A percentile compares a stretch with the other conserved stretches of the same genome.
phyloP scores from a whole-genome alignment of 2,113 vertebrate genomes.

The Lepus europaeus region DNA sequence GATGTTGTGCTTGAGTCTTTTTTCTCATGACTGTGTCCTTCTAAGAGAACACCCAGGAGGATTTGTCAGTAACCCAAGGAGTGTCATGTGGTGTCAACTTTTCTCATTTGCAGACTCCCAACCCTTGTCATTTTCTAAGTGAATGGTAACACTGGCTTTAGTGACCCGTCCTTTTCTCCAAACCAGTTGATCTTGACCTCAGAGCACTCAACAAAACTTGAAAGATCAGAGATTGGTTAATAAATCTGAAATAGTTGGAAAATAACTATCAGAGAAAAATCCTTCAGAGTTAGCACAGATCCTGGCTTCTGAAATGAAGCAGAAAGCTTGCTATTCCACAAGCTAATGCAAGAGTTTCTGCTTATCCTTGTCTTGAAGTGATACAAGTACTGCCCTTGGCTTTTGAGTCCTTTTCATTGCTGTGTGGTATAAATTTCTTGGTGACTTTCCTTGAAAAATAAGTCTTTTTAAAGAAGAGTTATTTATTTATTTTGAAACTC shows the following conservation, averaged over 20 bases:
- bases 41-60: not conserved
- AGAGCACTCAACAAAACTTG: not conserved
- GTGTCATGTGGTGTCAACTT: not conserved
- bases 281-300: not conserved
- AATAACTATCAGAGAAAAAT: not conserved
- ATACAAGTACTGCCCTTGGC: constrained; percentile 61
- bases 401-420: constrained; percentile 5
- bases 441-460: constrained; percentile 1
- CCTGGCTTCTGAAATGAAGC: not conserved
- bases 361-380: constrained; percentile 54
- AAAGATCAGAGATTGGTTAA: not conserved
- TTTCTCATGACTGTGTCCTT: not conserved
- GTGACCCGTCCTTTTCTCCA: not conserved
- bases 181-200: not conserved
- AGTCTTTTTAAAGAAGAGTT: too few relatives aligned
- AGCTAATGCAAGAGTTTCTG: constrained; percentile 59
- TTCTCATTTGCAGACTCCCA: not conserved
- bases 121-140: constrained; percentile 20
- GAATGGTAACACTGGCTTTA: not conserved
- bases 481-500: too few relatives aligned
- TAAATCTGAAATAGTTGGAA: constrained; percentile 16
- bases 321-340: constrained; percentile 47
- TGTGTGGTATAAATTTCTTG: constrained; percentile 52
- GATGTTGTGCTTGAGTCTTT: not conserved
- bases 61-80: not conserved